Evolutionary conservation across 2,888 invertebrate genomes (phyloP).

Genomic region (Mycalesis mineus): DNA sequence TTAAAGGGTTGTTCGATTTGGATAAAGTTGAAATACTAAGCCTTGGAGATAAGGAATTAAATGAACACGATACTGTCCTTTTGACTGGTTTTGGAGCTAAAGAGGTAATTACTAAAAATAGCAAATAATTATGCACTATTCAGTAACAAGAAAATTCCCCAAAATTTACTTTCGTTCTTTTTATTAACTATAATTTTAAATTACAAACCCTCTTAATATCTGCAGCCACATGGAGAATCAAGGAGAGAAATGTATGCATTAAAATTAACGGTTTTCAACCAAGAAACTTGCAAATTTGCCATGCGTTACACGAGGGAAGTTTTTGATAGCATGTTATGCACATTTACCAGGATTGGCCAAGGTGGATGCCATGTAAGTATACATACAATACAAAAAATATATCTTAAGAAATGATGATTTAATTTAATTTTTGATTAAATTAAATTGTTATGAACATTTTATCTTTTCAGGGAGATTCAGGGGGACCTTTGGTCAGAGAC

Average conservation of each 20-base stretch:
- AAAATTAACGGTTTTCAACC: slow-evolving; percentile 56
- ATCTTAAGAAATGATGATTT: too few species aligned
- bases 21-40: slow-evolving; percentile 39
- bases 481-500: slow-evolving; percentile 57
- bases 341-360: slow-evolving; percentile 59
- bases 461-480: slow-evolving; percentile 67
- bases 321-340: slow-evolving; percentile 61
- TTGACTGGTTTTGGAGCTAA: slow-evolving; percentile 62
- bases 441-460: neutral
- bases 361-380: slow-evolving; percentile 70
- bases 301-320: slow-evolving; percentile 61
- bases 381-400: neutral
- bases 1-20: slow-evolving; percentile 45
- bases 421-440: neutral
- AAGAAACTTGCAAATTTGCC: slow-evolving; percentile 57
- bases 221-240: slow-evolving; percentile 53
- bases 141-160: too few species aligned
- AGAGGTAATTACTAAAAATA: too few species aligned
- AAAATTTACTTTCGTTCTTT: too few species aligned
- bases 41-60: slow-evolving; percentile 38
- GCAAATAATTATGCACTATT: too few species aligned
- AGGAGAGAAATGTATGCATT: slow-evolving; percentile 50
- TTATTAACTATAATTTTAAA: too few species aligned
- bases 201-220: neutral
- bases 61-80: slow-evolving; percentile 50